Evolutionary conservation across 2,113 vertebrate species (phyloP), one percentile per base, ranked within the genome.

Genomic region (Odocoileus virginianus): DNA sequence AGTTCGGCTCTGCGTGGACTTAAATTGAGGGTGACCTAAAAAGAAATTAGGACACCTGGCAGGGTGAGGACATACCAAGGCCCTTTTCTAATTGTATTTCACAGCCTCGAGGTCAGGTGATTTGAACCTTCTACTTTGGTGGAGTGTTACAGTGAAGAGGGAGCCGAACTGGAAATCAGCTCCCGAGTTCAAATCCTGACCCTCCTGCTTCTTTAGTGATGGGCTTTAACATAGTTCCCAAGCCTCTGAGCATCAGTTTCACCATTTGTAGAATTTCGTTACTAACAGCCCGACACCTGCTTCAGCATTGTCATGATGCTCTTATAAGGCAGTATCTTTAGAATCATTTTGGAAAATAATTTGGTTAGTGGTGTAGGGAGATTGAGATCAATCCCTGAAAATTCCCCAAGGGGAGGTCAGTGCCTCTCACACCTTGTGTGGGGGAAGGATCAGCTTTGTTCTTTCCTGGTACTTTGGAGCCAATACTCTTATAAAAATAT

Each of bases 11-110:
- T 94, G 45, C 13, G 1, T 36, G 33, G 50, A 54, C 40, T 45
- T 96, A 57, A 84, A 58, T 79, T 83, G 84, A 96, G 81, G 45
- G 40, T 82, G 92, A 92, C 88, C 92, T 94, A 55, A 89, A 97
- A 89, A 92, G 79, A 81, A 95, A 54, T 30, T 14, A 87, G 89
- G 89, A 40, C 36, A 17, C 71, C 55, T 61, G 85, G 89, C 30
- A n/a, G 47, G 16, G 7, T 1, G n/a, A 93, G 45, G 55, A 7
- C 21, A 17, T 21, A 9, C 17, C 8, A 57, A 55, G 45, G 45
- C 52, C 23, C 55, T 54, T 91, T 86, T 58, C 55, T 33, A 36
- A 79, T 2, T 8, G n/a, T 33, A 33, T 28, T 21, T 86, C 25
- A n/a, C 12, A 16, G 1, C 36, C 6, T 21, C 33, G 79, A 74